phyloP scores from a whole-genome alignment of 2,888 invertebrate species.

The Branchinecta sandiegonensis region DNA sequence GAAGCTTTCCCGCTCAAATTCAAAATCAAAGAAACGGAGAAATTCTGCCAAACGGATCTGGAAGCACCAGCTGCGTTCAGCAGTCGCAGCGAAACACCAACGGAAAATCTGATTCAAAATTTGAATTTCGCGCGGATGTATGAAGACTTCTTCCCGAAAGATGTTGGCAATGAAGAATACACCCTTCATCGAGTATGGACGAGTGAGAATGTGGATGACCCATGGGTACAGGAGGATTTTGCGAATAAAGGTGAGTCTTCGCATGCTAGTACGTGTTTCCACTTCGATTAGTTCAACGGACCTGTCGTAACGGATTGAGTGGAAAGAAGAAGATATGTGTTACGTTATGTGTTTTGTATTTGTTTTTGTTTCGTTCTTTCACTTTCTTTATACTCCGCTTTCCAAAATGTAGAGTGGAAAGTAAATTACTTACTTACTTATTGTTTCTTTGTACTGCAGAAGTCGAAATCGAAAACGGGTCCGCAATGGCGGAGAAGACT shows the following conservation, averaged over 20 bases:
- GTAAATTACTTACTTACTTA: no score
- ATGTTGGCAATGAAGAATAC: neutral
- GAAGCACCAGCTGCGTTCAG: conserved; percentile 17
- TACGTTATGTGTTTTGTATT: no score
- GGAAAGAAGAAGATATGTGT: no score
- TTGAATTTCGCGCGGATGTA: conserved; percentile 7
- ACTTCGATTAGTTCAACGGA: no score
- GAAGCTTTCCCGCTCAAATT: conserved; percentile 23
- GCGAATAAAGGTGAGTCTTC: neutral
- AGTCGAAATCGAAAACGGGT: conserved; percentile 6
- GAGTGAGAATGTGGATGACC: conserved; percentile 5
- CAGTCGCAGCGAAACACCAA: conserved; percentile 2
- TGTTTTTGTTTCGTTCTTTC: no score
- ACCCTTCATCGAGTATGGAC: conserved; percentile 9
- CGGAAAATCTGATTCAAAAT: neutral
- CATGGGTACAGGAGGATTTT: neutral
- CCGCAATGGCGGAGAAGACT: neutral
- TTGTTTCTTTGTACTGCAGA: neutral
- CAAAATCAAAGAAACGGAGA: conserved; percentile 32
- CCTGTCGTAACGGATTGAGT: no score
- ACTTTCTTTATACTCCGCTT: no score
- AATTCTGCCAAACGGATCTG: conserved; percentile 44
- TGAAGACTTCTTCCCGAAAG: neutral
- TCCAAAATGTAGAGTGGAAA: no score
- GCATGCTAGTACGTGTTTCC: no score